Base-by-base conservation (phyloP, 1,140 invertebrate genomes). In the Magallana angulata region DNA sequence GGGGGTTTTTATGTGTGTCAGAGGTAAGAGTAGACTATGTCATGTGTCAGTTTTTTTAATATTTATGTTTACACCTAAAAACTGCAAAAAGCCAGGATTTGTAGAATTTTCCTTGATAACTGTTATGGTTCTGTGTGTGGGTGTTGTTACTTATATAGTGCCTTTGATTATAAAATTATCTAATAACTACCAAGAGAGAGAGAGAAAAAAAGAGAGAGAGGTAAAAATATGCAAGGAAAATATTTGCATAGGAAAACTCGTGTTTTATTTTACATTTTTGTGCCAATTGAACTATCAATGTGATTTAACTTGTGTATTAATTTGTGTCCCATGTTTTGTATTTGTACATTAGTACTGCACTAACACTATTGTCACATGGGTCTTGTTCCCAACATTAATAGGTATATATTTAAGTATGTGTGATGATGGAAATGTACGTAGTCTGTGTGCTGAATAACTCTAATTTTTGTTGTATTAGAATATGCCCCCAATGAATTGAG, bases 271-370 rank as follows among this genome's bases (percentile, higher is more conserved):
- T 68, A 68, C 16, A n/a, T n/a, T 68, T 68, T 24, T 68, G 68
- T 71, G 68, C 68, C 68, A 71, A 71, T 12, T 71, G 68, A 12
- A 30, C 36, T 71, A 24, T 71, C 11, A 30, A 71, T 71, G 24
- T 71, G 68, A 71, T 68, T 68, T 64, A n/a, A n/a, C 16, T 14
- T 64, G 60, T 64, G 60, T 64, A 36, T 64, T 64, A 14, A n/a
- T 64, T 64, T 64, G 16, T 64, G 0, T 64, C 60, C 60, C 16
- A 18, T 64, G 18, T 64, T 18, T 64, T 64, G 14, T 64, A 16
- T 36, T 30, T 71, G 30, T 71, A 24, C 18, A 24, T 24, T 24
- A 24, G 24, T 12, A 71, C 24, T 18, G 9, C 68, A 76, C 12
- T 30, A 30, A 76, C 18, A 76, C 24, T 12, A 62, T 62, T 8